A percentile compares a stretch with the other conserved stretches of the same genome.
Conservation (phyloP, 92 coral and sea anemone species). For the Umimayanthus kanabou region DNA sequence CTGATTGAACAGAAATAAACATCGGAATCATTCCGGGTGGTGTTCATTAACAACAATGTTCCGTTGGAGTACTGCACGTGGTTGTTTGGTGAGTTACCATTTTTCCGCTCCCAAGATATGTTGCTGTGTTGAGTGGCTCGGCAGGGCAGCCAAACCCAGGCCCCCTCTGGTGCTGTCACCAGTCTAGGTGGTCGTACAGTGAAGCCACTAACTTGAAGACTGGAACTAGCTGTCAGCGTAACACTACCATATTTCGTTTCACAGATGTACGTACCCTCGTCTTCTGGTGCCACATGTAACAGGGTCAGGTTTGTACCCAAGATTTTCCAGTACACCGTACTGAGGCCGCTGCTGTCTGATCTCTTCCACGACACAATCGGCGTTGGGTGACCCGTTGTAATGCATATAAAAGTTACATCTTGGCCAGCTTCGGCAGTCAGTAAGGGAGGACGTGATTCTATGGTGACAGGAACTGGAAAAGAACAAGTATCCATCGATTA, state of each 20-base stretch:
- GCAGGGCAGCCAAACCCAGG: neutral
- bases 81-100: neutral
- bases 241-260: neutral
- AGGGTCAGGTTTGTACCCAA: neutral
- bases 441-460: too few species aligned
- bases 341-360: neutral
- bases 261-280: neutral
- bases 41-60: neutral
- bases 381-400: too few species aligned
- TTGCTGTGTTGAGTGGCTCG: neutral
- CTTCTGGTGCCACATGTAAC: neutral
- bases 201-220: neutral
- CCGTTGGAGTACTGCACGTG: slow-evolving; percentile 8
- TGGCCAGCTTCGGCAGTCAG: too few species aligned
- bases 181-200: neutral
- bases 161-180: neutral
- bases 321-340: neutral
- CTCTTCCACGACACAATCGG: too few species aligned
- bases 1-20: too few species aligned
- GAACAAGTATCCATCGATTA: too few species aligned
- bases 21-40: neutral
- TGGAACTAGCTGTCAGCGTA: neutral
- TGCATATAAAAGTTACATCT: too few species aligned
- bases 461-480: too few species aligned
- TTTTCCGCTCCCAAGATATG: neutral